Percentiles rank a stretch among this genome's conserved stretches.
Evolutionary conservation across 2,888 invertebrate species (phyloP).

Genomic region (Acleris holmiana): DNA sequence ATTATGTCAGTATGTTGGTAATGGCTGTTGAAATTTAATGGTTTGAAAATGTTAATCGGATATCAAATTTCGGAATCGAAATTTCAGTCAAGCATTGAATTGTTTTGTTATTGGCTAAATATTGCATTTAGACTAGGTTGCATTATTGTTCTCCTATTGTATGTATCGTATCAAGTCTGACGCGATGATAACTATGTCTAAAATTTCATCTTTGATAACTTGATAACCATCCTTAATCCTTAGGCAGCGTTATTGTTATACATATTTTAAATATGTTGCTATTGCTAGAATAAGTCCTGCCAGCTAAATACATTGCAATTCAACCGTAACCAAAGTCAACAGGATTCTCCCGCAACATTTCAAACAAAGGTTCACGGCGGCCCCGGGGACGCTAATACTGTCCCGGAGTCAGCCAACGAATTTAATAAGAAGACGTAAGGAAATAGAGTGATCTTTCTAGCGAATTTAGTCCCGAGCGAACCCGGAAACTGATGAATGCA

Average conservation of each 20-base stretch:
- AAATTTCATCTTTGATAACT: too few relatives aligned
- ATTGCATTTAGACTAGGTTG: neutral
- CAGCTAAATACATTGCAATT: conserved; percentile 6
- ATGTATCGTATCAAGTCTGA: too few relatives aligned
- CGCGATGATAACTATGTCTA: too few relatives aligned
- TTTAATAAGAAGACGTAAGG: conserved; percentile 35
- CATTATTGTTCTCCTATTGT: neutral
- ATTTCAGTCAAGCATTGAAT: neutral
- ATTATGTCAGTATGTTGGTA: conserved; percentile 8
- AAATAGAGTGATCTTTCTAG: conserved; percentile 30
- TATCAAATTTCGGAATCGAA: conserved; percentile 1
- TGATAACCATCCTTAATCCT: too few relatives aligned
- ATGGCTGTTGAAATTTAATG: conserved; percentile 16
- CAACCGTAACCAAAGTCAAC: conserved; percentile 26
- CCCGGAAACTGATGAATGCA: conserved; percentile 21
- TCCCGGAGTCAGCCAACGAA: conserved; percentile 24
- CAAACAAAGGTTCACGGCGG: conserved; percentile 32
- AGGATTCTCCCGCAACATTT: conserved; percentile 2
- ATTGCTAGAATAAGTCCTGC: too few relatives aligned
- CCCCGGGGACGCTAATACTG: conserved; percentile 30
- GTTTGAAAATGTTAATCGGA: conserved; percentile 5
- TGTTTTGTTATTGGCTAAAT: neutral
- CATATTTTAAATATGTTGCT: too few relatives aligned
- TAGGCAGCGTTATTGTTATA: too few relatives aligned
- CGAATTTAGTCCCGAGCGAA: conserved; percentile 23